A percentile compares a stretch with the other conserved stretches of the same genome.
Conservation (phyloP, 2,888 invertebrate species). For the Notodonta dromedarius region DNA sequence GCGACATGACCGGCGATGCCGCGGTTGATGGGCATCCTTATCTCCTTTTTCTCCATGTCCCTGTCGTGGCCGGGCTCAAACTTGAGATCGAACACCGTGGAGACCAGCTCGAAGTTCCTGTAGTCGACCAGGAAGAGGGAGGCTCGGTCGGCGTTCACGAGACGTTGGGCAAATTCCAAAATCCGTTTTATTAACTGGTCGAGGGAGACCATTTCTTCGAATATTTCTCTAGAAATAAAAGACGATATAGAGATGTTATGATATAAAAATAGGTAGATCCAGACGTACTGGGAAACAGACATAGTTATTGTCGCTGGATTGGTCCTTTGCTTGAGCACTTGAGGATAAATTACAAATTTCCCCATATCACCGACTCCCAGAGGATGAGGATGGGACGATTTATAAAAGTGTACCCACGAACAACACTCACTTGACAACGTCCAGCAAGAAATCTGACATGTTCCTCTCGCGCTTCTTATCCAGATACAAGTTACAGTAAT, state of each 20-base stretch:
- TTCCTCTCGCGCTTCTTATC: conserved; percentile 88
- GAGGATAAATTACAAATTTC: too few species aligned
- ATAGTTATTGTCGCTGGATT: too few species aligned
- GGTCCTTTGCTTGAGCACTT: too few species aligned
- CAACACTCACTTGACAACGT: conserved; percentile 90
- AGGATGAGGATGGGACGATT: too few species aligned
- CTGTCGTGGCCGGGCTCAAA: conserved; percentile 54
- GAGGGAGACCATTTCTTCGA: conserved; percentile 94
- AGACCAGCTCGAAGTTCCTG: conserved; percentile 89
- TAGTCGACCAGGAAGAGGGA: conserved; percentile 92
- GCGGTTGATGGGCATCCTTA: conserved; percentile 88
- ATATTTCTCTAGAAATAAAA: conserved; percentile 86
- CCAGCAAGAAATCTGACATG: conserved; percentile 90
- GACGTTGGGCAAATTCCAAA: conserved; percentile 91
- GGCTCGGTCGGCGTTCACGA: conserved; percentile 93
- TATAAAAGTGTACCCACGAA: neutral
- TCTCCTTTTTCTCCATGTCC: conserved; percentile 76
- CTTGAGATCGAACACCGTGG: conserved; percentile 90
- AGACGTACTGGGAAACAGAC: too few species aligned
- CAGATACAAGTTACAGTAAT: conserved; percentile 88
- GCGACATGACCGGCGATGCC: conserved; percentile 95
- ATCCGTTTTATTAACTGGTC: conserved; percentile 92
- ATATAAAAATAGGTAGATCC: too few species aligned
- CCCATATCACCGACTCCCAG: too few species aligned
- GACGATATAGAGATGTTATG: too few species aligned